Base-by-base conservation (phyloP, 1,140 invertebrate species). In the Cherax quadricarinatus region DNA sequence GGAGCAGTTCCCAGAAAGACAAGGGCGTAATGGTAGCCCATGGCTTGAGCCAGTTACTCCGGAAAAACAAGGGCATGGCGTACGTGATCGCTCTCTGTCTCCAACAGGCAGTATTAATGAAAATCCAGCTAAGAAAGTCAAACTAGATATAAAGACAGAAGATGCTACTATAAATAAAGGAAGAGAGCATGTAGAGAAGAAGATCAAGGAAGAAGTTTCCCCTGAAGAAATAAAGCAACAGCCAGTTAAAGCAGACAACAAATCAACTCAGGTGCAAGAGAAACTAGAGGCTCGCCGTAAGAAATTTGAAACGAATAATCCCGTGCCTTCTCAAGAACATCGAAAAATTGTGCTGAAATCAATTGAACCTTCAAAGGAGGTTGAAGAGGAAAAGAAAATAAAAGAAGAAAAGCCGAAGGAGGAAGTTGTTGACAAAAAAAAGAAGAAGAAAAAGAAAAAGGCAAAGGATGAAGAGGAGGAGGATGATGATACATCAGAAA, bases 21-120 rank as follows among this genome's bases (percentile, higher is more conserved):
- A 91, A 49, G 90, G 90, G 16, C 90, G 90, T 49, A 91, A 86
- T 87, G 90, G 90, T 51, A 91, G 90, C 53, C 90, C 90, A 30
- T 91, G 90, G 90, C 75, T 91, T 16, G 90, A 91, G 18, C 90
- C 90, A 48, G 90, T 91, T 14, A 91, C 90, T 51, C 90, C 90
- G 18, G 90, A 91, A 57, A 91, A 91, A 30, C 90, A 91, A 82
- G 83, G 79, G 41, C 84, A 86, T 18, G 70, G 48, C 16, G 21
- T 16, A 41, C n/a, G 60, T 21, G 90, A 91, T 51, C 78, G 78
- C 16, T 80, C 84, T 30, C 16, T 53, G 21, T 60, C 57, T 83
- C 81, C 81, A 83, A 30, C 70, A 30, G 70, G n/a, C 12, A 75
- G 70, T 75, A n/a, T 75, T 3, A 75, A 9, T 75, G 78, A 66